Conservation (phyloP, 2,797 vertebrate species). For the Danio aesculapii region DNA sequence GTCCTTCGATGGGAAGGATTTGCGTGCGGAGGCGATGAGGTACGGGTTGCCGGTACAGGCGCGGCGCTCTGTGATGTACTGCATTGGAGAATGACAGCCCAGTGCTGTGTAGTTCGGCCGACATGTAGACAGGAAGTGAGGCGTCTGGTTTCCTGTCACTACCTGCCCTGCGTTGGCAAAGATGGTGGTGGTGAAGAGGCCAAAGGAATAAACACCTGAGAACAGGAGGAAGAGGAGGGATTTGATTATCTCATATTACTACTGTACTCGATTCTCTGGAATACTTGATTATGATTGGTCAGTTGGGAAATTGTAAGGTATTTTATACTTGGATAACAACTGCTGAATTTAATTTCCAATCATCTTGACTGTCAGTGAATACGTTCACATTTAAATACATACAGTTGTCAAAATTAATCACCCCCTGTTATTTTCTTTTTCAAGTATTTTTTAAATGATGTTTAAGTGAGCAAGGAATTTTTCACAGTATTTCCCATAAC, state of each 20-base stretch:
- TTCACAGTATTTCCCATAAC: too few species aligned
- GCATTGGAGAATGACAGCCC: slow-evolving; percentile 85
- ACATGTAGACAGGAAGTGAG: slow-evolving; percentile 91
- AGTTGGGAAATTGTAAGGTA: too few species aligned
- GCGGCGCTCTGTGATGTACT: slow-evolving; percentile 84
- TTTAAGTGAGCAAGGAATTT: too few species aligned
- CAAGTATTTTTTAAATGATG: too few species aligned
- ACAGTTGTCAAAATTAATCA: too few species aligned
- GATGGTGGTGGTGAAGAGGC: slow-evolving; percentile 92
- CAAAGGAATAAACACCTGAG: slow-evolving; percentile 91
- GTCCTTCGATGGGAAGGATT: slow-evolving; percentile 93
- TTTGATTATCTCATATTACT: not conserved
- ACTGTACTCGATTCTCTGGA: too few species aligned
- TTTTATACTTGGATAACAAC: too few species aligned
- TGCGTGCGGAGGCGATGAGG: slow-evolving; percentile 85
- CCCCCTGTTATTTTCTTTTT: too few species aligned
- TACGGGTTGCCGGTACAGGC: slow-evolving; percentile 87
- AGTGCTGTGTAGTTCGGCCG: slow-evolving; percentile 92
- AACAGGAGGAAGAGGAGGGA: not conserved
- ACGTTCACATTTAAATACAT: too few species aligned
- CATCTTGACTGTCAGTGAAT: too few species aligned
- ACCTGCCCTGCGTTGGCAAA: slow-evolving; percentile 94
- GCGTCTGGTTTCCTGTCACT: slow-evolving; percentile 91
- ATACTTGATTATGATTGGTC: too few species aligned
- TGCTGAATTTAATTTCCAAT: too few species aligned